Evolutionary conservation across 2,888 invertebrate species (phyloP), one percentile per base, ranked within the genome.

Genomic region (Prenolepis imparis): DNA sequence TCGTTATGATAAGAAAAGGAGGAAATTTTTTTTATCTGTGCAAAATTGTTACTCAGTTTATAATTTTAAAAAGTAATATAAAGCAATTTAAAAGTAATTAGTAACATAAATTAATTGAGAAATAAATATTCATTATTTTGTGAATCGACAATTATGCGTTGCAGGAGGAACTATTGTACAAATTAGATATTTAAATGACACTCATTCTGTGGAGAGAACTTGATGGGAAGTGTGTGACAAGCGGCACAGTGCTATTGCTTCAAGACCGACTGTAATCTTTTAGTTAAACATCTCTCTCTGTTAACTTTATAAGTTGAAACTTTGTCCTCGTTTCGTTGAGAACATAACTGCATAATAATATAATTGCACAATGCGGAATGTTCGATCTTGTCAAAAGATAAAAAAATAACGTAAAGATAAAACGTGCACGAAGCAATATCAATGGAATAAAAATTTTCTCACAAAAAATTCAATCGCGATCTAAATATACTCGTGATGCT

Each of bases 261-360:
- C 55, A 18, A 70, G 55, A 24, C 0, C 41, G 39, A 12, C 21
- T 39, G 57, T 57, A 67, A 68, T 83, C 44, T 64, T 32, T 28
- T 52, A 64, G 28, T 70, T 63, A n/a, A 28, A 59, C 48, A 28
- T 61, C 32, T 32, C 32, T 32, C 11, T 44, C 18, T 24, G 21
- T 28, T 8, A 41, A 67, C 77, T 77, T 77, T 15, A n/a, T n/a
- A 36, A 63, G 36, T 41, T 66, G 24, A 67, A 28, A 57, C 41
- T 41, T 77, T 21, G 67, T 28, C 3, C 77, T 57, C 11, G 15
- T 41, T 67, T 57, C n/a, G n/a, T n/a, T 1, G 48, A 44, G 9
- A 67, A 67, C 15, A 18, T 21, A 12, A 15, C 6, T 48, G 48
- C 52, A 1, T 52, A n/a, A n/a, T n/a, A 67, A 67, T 15, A 18